These are phyloP conservation scores for Glossophaga mutica DNA, from an alignment of 2,797 vertebrate genomes.

Conservation along the genomic window DNA sequence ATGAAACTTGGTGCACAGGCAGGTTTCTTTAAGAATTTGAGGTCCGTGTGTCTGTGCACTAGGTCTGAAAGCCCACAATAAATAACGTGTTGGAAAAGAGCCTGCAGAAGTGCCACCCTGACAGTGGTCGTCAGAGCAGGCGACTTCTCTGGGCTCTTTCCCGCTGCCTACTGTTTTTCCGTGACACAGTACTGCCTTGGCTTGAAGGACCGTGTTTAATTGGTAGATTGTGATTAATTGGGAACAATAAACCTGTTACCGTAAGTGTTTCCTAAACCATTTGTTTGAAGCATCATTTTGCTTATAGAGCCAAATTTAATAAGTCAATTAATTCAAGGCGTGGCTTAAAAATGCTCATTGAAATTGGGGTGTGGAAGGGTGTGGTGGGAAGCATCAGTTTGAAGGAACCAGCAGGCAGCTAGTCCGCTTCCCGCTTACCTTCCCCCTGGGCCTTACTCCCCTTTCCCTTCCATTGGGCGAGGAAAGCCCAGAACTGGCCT, in stretches of 20 bases:
- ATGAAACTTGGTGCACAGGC: background rate
- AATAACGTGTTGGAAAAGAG: background rate
- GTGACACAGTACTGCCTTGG: background rate
- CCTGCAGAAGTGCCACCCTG: background rate
- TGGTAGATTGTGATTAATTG: background rate
- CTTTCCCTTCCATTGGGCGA: background rate
- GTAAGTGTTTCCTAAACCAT: slow-evolving; percentile 22
- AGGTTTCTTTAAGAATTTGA: background rate
- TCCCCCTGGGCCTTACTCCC: background rate
- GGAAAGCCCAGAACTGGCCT: background rate
- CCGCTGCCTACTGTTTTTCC: background rate
- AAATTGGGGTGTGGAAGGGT: slow-evolving; percentile 23
- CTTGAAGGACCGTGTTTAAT: background rate
- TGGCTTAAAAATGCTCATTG: slow-evolving; percentile 43
- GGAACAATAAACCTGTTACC: background rate
- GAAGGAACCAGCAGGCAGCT: background rate
- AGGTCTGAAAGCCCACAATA: background rate
- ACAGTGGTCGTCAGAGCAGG: background rate
- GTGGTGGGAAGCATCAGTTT: background rate
- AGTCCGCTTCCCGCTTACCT: background rate
- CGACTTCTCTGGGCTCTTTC: background rate
- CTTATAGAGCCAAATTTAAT: slow-evolving; percentile 26
- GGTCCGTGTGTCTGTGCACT: background rate
- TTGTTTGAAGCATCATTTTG: slow-evolving; percentile 30
- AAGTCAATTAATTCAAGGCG: slow-evolving; percentile 43